These are phyloP conservation scores for Eupithecia insigniata DNA, from an alignment of 2,888 invertebrate species.

Conservation along the genomic window DNA sequence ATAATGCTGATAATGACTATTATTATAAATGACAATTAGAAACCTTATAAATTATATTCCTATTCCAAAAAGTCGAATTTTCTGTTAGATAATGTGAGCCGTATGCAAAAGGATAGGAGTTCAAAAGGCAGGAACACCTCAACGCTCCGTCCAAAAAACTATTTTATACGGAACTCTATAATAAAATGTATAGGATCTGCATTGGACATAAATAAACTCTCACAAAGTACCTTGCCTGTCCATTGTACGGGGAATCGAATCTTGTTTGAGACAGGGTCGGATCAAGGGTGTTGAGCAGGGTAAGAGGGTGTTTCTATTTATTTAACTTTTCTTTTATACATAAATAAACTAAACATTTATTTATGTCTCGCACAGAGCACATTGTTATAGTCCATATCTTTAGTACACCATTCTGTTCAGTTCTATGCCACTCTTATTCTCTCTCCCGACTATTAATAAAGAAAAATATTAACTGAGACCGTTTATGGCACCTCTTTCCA, in stretches of 20 bases:
- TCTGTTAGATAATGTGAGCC: not conserved
- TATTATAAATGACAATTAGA: no score
- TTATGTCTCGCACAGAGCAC: not conserved
- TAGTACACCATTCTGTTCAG: not conserved
- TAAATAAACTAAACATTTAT: not conserved
- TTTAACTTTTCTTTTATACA: no score
- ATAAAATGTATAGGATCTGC: slow-evolving; percentile 9
- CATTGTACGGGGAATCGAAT: slow-evolving; percentile 25
- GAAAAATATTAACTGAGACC: not conserved
- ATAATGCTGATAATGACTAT: no score
- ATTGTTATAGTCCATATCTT: not conserved
- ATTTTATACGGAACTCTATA: slow-evolving; percentile 2
- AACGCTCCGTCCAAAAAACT: not conserved
- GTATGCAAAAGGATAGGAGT: not conserved
- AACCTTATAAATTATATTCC: no score
- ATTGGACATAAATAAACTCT: slow-evolving; percentile 19
- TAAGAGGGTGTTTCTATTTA: not conserved
- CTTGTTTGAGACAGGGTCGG: slow-evolving; percentile 5
- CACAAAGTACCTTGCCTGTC: slow-evolving; percentile 14
- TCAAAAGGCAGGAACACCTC: not conserved
- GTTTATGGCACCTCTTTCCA: not conserved
- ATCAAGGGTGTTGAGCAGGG: not conserved
- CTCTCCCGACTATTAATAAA: not conserved
- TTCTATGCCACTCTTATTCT: not conserved
- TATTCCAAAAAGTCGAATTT: not conserved